phyloP scores from a whole-genome alignment of 2,113 vertebrate genomes.

The Antechinus flavipes region DNA sequence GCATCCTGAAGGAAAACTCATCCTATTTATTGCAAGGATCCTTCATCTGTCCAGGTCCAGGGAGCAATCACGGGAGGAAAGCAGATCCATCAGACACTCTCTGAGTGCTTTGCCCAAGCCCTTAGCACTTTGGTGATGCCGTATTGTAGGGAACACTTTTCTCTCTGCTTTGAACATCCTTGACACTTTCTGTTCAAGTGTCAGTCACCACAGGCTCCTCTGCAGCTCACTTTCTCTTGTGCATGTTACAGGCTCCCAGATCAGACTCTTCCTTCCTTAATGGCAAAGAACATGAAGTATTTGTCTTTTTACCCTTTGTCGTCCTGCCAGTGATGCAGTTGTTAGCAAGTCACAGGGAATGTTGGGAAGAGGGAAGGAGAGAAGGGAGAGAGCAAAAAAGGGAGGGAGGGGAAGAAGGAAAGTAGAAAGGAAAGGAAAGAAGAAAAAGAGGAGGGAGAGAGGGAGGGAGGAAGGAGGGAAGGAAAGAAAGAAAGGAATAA shows the following conservation, averaged over 20 bases:
- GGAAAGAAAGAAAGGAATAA: too few relatives aligned
- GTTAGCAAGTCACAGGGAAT: background rate
- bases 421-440: background rate
- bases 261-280: background rate
- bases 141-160: background rate
- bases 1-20: background rate
- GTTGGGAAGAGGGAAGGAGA: background rate
- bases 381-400: background rate
- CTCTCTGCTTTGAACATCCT: background rate
- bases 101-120: background rate
- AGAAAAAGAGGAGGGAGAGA: too few relatives aligned
- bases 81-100: background rate
- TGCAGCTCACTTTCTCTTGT: background rate
- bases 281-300: background rate
- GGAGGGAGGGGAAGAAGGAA: background rate
- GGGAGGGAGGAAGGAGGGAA: too few relatives aligned
- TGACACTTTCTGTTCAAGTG: background rate
- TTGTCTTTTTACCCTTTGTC: background rate
- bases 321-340: background rate
- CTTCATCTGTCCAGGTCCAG: background rate
- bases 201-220: background rate
- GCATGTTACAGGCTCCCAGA: background rate
- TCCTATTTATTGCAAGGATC: background rate
- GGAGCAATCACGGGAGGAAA: background rate
- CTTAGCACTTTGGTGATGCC: background rate